phyloP scores from a whole-genome alignment of 2,888 invertebrate genomes.

The Harpalus rubripes region DNA sequence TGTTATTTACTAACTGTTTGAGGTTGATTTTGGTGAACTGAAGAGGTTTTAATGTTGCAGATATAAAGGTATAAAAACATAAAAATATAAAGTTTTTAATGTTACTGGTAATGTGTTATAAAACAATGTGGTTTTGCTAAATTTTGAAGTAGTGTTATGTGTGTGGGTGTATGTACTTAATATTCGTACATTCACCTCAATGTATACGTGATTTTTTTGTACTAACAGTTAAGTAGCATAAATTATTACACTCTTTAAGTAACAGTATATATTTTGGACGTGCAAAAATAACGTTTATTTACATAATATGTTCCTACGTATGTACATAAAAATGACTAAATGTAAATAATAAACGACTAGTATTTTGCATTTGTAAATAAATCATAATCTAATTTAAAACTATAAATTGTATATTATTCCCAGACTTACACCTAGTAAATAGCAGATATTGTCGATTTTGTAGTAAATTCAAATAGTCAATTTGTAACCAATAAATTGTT shows the following conservation, averaged over 20 bases:
- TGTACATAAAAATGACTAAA: background rate
- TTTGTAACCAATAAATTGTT: too few species aligned
- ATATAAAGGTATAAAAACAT: too few species aligned
- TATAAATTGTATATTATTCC: background rate
- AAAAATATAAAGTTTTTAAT: too few species aligned
- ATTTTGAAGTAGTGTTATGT: background rate
- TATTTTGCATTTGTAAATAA: background rate
- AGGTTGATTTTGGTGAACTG: background rate
- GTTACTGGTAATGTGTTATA: background rate
- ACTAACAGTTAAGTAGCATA: background rate
- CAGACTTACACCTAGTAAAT: too few species aligned
- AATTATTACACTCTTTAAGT: background rate
- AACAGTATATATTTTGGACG: background rate
- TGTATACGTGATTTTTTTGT: background rate
- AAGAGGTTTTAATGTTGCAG: too few species aligned
- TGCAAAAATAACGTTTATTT: background rate
- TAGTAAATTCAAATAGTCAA: too few species aligned
- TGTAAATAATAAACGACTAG: background rate
- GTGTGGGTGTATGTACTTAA: background rate
- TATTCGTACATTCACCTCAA: slow-evolving; percentile 24
- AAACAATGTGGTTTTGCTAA: background rate
- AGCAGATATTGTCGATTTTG: too few species aligned
- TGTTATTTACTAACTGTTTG: slow-evolving; percentile 8
- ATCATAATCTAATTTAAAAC: background rate
- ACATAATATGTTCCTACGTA: background rate